Evolutionary conservation across 2,797 vertebrate genomes (phyloP), one percentile per base, ranked within the genome.

Genomic region (Propithecus deckenii): DNA sequence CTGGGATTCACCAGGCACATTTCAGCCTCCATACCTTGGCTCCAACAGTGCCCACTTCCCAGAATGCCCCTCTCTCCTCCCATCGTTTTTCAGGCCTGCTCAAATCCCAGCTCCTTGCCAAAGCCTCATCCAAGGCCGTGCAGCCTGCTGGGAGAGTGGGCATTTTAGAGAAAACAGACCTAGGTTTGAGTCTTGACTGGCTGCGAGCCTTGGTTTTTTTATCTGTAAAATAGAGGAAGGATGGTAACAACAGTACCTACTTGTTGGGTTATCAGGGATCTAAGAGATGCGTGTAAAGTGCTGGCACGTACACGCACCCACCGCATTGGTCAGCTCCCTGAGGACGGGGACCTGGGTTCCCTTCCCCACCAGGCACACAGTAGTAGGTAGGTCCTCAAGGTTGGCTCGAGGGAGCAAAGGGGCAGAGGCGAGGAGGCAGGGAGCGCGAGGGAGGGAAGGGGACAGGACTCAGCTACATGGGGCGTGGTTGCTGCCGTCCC

Each of bases 271-370:
- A 25, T 32, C 7, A n/a, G 12, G 30, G 23, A 28, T 4, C 25
- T 2, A 46, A 71, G 85, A 79, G n/a, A 50, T 20, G 13, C 12
- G 0, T 22, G 12, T 14, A 9, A 67, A 89, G 43, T 11, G 28
- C n/a, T 1, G 38, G 23, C 0, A 2, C 32, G 0, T 3, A 8
- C 7, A 12, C 18, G 30, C 6, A 2, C 59, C 50, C 59, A 0
- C 0, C 4, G 4, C 28, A 4, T 0, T 0, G 63, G 63, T 17
- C 32, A 8, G 67, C 3, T 41, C 61, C 80, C 91, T 0, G 12
- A 75, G 35, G 48, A 23, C 20, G 35, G 75, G 50, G 43, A 18
- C 55, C 52, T 5, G 35, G 14, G 38, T 9, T 50, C 2, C 38
- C 32, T 9, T n/a, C 72, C 57, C 35, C 6, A 6, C 85, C 57